Evolutionary conservation across 2,113 vertebrate species (phyloP), one percentile per base, ranked within the genome.

Genomic region (Urocitellus parryii): DNA sequence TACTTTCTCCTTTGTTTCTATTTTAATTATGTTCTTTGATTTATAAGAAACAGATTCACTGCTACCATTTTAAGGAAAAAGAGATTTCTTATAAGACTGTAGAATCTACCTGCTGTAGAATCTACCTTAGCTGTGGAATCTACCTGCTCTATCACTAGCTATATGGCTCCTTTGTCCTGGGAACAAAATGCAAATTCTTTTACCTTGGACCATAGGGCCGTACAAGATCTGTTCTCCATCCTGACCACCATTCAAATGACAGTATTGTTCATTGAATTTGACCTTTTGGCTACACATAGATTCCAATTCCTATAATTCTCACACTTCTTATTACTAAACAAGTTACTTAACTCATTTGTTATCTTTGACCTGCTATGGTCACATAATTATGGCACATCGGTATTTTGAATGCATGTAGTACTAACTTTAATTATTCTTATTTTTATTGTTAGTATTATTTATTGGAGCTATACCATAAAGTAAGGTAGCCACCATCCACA

Each of bases 171-270:
- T 80, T 29, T 76, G 65, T 91, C 78, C 39, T 80, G 39, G 74
- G 74, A 90, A 93, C 81, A 93, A 65, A 95, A 88, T 80, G 27
- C 34, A 84, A 18, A 63, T 86, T 77, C 53, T 93, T 92, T 53
- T 87, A 42, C 72, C 18, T 0, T 24, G 67, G n/a, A 29, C 80
- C 8, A 17, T 12, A 14, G 20, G 61, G 56, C 48, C n/a, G 73
- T 70, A 34, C 61, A 63, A 25, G 24, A 25, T 25, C 56, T 58
- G 56, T 53, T 53, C 51, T 53, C 45, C 45, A 48, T 68, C 37
- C 39, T 18, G 77, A 51, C 8, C 56, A 4, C 25, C 29, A 79
- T 82, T 45, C 74, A 92, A 78, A 85, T 94, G 83, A 56, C 27
- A 83, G 72, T 87, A 70, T 18, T 53, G 16, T 45, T 80, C 63